Evolutionary conservation across 2,797 vertebrate species (phyloP), one percentile per base, ranked within the genome.

Genomic region (Danio kyathit): DNA sequence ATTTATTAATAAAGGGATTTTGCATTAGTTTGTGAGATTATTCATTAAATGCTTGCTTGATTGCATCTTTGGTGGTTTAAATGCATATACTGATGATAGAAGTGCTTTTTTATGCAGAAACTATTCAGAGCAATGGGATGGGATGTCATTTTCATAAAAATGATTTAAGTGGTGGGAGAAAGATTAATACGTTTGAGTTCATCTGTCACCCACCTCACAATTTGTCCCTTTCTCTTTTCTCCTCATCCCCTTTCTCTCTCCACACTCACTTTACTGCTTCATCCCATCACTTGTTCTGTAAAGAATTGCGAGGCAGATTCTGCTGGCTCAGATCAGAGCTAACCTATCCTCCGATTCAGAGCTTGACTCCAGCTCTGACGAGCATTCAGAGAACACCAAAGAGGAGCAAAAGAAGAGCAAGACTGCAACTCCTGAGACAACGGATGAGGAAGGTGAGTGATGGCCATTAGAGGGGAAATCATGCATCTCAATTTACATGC

Each of bases 261-360:
- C 63, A 67, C 72, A 69, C 64, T 69, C 81, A 59, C 40, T 44
- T 60, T 43, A 13, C 54, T 79, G 60, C 74, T n/a, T 54, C 66
- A 71, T 78, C 49, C 86, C 67, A 40, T 83, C 85, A 54, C 69
- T 83, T 94, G 94, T 90, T 90, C 91, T 94, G 92, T 89, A 92
- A 95, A 99, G 98, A 97, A 99, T 99, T 94, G 97, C 98, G 91
- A 98, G 97, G 96, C 96, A 97, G 95, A 97, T 99, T 93, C 97
- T 99, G 87, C 96, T 99, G 94, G 96, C 97, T 93, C 95, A 96
- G 95, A 98, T 99, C 94, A 97, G 96, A 94, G 96, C 96, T 88
- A 95, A 96, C 95, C 90, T 94, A 91, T 97, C 96, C 73, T 96
- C 97, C 65, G 94, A 96, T 76, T 97, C 96, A 60, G 94, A 92